A percentile compares a stretch with the other conserved stretches of the same genome.
Evolutionary conservation across 1,140 invertebrate species (phyloP).

Genomic region (Zaprionus ornatus): DNA sequence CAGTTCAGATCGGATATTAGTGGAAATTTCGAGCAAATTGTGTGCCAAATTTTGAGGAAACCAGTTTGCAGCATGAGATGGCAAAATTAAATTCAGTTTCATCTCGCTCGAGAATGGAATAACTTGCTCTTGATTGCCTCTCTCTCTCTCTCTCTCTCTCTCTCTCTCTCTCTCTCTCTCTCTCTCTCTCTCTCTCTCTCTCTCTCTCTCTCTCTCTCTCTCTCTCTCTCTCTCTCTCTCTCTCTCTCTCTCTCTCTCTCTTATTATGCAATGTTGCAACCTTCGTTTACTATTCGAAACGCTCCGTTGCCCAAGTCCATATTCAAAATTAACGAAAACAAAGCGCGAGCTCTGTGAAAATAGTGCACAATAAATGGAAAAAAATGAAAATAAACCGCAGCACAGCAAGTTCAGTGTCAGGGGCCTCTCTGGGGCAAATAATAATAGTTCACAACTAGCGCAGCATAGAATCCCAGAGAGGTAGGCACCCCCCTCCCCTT

Average conservation of each 20-base stretch:
- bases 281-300: constrained; percentile 31
- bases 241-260: neutral
- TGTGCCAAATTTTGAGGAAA: constrained; percentile 23
- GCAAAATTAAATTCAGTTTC: neutral
- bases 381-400: constrained; percentile 45
- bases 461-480: neutral
- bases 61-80: constrained; percentile 7
- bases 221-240: neutral
- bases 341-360: constrained; percentile 14
- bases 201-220: neutral
- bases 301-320: constrained; percentile 33
- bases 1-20: constrained; percentile 4
- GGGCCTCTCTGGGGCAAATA: constrained; percentile 19
- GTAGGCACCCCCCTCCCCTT: neutral
- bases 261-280: constrained; percentile 39
- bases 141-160: neutral
- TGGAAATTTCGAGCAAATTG: constrained; percentile 16
- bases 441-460: constrained; percentile 12
- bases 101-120: neutral
- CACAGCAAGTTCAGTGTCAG: constrained; percentile 67
- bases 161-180: neutral
- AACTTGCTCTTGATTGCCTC: neutral
- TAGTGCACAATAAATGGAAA: constrained; percentile 7
- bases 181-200: neutral
- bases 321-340: constrained; percentile 25